These are phyloP conservation scores for Lichenostomus cassidix DNA, from an alignment of 2,113 vertebrate genomes.

Conservation along the genomic window DNA sequence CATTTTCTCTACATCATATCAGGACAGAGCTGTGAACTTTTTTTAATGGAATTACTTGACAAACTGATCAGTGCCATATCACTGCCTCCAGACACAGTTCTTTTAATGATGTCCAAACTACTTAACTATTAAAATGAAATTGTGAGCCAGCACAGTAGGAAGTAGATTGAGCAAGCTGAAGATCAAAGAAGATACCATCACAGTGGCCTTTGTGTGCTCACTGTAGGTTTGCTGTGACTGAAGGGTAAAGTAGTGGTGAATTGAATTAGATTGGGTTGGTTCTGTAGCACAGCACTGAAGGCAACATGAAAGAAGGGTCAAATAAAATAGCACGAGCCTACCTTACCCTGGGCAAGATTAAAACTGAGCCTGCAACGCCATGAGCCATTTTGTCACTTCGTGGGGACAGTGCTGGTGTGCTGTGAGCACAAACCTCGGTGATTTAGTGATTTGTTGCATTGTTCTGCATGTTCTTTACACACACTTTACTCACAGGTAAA, in stretches of 20 bases:
- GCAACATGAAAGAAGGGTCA: constrained; percentile 42
- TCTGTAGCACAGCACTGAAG: constrained; percentile 3
- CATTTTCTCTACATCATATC: constrained; percentile 60
- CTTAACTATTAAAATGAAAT: constrained; percentile 73
- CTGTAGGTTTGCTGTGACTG: constrained; percentile 52
- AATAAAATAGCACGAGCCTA: background rate
- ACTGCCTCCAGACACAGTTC: constrained; percentile 65
- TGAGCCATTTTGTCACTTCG: background rate
- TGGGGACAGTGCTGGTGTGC: background rate
- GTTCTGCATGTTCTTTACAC: accelerated
- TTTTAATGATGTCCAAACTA: constrained; percentile 73
- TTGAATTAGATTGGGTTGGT: constrained; percentile 39
- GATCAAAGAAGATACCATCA: constrained; percentile 65
- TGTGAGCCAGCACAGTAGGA: constrained; percentile 60
- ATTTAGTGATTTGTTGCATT: background rate
- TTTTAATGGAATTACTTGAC: constrained; percentile 60
- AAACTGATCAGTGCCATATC: constrained; percentile 67
- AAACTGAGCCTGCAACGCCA: background rate
- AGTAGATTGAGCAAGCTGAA: constrained; percentile 56
- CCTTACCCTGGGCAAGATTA: background rate
- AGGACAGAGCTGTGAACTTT: constrained; percentile 68
- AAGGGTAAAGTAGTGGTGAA: constrained; percentile 50
- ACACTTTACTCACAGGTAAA: no score
- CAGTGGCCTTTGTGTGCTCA: constrained; percentile 33
- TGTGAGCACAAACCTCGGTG: background rate